A percentile compares a stretch with the other conserved stretches of the same genome.
Evolutionary conservation across 2,797 vertebrate species (phyloP).

Genomic region (Molossus alvarezi): DNA sequence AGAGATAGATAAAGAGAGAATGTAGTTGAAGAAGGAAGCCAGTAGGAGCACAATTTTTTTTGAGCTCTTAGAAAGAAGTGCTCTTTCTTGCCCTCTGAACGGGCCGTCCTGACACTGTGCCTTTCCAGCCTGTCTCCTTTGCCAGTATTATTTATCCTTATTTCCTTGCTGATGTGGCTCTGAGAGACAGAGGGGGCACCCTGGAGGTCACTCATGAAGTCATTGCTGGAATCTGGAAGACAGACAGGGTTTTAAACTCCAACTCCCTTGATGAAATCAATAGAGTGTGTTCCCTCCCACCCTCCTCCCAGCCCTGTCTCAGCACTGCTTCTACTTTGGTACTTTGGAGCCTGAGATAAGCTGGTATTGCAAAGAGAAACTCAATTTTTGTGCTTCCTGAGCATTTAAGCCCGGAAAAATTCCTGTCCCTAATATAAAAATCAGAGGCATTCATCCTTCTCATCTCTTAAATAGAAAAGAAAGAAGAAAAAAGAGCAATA

Average conservation of each 20-base stretch:
- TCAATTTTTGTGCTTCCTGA: slow-evolving; percentile 52
- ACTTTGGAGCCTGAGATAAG: not conserved
- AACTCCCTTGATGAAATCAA: slow-evolving; percentile 49
- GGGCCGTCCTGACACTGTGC: not conserved
- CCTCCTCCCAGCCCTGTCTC: not conserved
- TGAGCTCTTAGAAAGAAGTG: not conserved
- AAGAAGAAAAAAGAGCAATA: not conserved
- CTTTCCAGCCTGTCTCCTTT: not conserved
- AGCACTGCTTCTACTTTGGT: not conserved
- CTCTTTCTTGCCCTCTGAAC: not conserved
- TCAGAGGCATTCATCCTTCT: slow-evolving; percentile 28
- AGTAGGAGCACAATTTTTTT: not conserved
- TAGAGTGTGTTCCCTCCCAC: not conserved
- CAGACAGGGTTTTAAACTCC: slow-evolving; percentile 61
- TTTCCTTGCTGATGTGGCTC: slow-evolving; percentile 7
- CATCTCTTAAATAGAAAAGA: slow-evolving; percentile 4
- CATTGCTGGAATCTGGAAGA: slow-evolving; percentile 60
- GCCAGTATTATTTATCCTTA: slow-evolving; percentile 45
- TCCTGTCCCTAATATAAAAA: slow-evolving; percentile 36
- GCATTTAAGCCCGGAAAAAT: slow-evolving; percentile 22
- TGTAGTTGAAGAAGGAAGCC: not conserved
- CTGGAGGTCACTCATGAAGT: slow-evolving; percentile 71
- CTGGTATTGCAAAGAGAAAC: not conserved
- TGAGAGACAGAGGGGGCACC: not conserved
- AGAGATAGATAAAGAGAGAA: not conserved